A percentile compares a stretch with the other conserved stretches of the same genome.
Conservation (phyloP, 1,140 invertebrate genomes). For the Daktulosphaira vitifoliae region DNA sequence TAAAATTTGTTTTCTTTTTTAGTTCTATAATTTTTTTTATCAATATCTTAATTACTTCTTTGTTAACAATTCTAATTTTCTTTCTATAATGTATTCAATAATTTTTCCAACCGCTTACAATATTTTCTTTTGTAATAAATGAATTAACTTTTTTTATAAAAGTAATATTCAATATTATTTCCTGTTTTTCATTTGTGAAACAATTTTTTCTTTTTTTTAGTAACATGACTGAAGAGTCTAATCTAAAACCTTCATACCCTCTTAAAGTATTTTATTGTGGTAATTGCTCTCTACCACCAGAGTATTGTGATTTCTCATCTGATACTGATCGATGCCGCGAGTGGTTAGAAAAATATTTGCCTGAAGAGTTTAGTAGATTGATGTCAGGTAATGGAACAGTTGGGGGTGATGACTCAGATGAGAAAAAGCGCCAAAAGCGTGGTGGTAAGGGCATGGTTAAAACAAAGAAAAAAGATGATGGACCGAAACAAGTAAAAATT, state of each 20-base stretch:
- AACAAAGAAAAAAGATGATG: slow-evolving; percentile 63
- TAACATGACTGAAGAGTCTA: slow-evolving; percentile 15
- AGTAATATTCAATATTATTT: too few species aligned
- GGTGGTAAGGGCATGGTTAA: slow-evolving; percentile 72
- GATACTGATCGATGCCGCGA: slow-evolving; percentile 95
- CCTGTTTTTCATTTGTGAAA: neutral
- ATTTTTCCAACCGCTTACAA: too few species aligned
- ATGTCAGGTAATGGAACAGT: slow-evolving; percentile 38
- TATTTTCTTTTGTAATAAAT: too few species aligned
- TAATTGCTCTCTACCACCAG: slow-evolving; percentile 87
- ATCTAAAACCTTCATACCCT: slow-evolving; percentile 22
- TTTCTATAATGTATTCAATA: too few species aligned
- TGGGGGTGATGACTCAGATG: slow-evolving; percentile 55
- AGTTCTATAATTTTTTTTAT: too few species aligned
- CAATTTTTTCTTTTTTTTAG: neutral
- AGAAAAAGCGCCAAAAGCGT: slow-evolving; percentile 80
- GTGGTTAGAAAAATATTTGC: slow-evolving; percentile 91
- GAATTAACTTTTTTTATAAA: too few species aligned
- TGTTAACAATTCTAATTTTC: too few species aligned
- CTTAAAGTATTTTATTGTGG: slow-evolving; percentile 85
- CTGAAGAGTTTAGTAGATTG: slow-evolving; percentile 82
- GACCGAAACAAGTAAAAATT: slow-evolving; percentile 62
- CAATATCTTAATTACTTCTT: too few species aligned
- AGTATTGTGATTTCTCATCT: slow-evolving; percentile 98
- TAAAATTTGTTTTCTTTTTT: too few species aligned